Evolutionary conservation across 2,888 invertebrate genomes (phyloP), one percentile per base, ranked within the genome.

Genomic region (Netelia fuscicornis): DNA sequence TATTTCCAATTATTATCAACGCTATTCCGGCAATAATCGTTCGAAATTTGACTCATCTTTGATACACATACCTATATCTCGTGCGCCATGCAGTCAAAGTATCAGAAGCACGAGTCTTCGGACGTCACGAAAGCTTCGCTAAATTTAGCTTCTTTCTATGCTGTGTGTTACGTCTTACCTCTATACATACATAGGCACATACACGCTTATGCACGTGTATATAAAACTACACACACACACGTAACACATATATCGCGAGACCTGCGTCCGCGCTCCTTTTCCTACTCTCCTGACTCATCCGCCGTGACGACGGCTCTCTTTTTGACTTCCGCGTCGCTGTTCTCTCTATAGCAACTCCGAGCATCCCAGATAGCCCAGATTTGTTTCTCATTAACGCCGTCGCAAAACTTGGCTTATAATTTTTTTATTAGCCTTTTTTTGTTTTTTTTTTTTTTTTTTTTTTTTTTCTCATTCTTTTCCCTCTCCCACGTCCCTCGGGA

Each of bases 71-170:
- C 13, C 11, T 48, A 48, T 48, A 20, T 58, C 58, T 58, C 58
- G 58, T 58, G 23, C 0, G 17, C 17, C 17, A 9, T 20, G 20
- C 58, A 58, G 17, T 20, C 17, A 17, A 42, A 10, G 17, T 30
- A 30, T 52, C 17, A 60, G 20, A 77, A 52, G 67, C 67, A 67
- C 81, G 68, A 81, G 56, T 72, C 23, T 81, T 58, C 58, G 54
- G 30, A 62, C 84, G 81, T 81, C 67, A 60, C 77, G 81, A 84
- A 78, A 84, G 72, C 72, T 56, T 30, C 60, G 80, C 84, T 78
- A 84, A 84, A 68, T 77, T 84, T 84, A 84, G 84, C 58, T 44
- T 48, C 72, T 6, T 10, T 68, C 23, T 58, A 44, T 54, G 58
- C 52, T n/a, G 44, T 30, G 67, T 68, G 67, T 80, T 71, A 64